phyloP scores from a whole-genome alignment of 2,797 vertebrate genomes.

The Merluccius polli region DNA sequence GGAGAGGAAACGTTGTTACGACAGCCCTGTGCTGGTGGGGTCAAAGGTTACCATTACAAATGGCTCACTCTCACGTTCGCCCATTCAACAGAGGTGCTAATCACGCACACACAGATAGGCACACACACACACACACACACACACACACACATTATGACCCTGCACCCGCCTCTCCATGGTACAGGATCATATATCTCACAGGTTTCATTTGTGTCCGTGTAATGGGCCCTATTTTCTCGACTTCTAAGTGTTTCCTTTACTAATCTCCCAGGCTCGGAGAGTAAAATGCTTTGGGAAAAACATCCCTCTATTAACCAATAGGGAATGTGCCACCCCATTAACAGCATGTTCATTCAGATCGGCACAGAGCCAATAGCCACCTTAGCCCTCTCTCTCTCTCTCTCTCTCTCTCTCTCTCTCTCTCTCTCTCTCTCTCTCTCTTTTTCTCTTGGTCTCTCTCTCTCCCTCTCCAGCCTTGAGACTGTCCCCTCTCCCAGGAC shows the following conservation, averaged over 20 bases:
- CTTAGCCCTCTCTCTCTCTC: slow-evolving; percentile 15
- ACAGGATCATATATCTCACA: slow-evolving; percentile 38
- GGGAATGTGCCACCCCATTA: slow-evolving; percentile 25
- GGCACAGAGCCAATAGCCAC: no score
- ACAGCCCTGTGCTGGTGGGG: slow-evolving; percentile 48
- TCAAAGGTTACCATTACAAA: slow-evolving; percentile 65
- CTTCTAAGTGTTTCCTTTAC: slow-evolving; percentile 38
- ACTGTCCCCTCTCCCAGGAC: slow-evolving; percentile 10
- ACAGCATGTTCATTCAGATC: slow-evolving; percentile 23
- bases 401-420: slow-evolving; percentile 32
- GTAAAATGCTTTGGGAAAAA: slow-evolving; percentile 16
- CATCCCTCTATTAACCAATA: neutral
- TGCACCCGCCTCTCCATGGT: slow-evolving; percentile 24
- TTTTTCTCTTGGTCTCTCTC: slow-evolving; percentile 21
- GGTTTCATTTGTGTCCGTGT: slow-evolving; percentile 23
- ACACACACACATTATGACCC: slow-evolving; percentile 23
- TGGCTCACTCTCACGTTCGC: slow-evolving; percentile 59
- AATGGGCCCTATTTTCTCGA: slow-evolving; percentile 48
- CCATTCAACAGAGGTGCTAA: slow-evolving; percentile 29
- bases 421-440: neutral
- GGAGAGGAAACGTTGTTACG: slow-evolving; percentile 52
- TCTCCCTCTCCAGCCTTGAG: slow-evolving; percentile 17
- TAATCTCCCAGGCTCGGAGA: slow-evolving; percentile 27
- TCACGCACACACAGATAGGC: slow-evolving; percentile 8
- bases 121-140: slow-evolving; percentile 3